phyloP scores from a whole-genome alignment of 2,888 invertebrate genomes.

The Diaprepes abbreviatus region DNA sequence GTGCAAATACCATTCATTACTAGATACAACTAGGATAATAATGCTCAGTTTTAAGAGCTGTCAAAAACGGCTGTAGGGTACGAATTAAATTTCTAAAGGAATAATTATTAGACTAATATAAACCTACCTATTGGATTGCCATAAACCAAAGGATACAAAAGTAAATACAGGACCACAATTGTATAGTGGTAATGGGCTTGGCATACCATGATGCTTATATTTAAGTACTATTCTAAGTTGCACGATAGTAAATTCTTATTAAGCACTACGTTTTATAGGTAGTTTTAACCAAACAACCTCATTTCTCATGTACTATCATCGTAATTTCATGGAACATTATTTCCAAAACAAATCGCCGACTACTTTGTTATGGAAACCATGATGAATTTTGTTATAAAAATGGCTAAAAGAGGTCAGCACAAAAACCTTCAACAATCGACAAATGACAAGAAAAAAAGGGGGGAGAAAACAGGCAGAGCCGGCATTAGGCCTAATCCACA shows the following conservation, averaged over 20 bases:
- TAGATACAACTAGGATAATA: too few species aligned
- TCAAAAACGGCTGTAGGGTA: neutral
- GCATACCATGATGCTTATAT: conserved; percentile 66
- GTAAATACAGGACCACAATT: conserved; percentile 60
- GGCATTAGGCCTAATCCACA: too few species aligned
- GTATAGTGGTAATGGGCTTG: conserved; percentile 64
- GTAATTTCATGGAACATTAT: conserved; percentile 54
- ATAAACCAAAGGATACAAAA: conserved; percentile 56
- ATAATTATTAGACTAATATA: conserved; percentile 17
- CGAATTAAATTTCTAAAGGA: neutral
- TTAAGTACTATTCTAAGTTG: conserved; percentile 53
- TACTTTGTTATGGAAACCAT: conserved; percentile 61
- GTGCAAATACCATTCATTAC: too few species aligned
- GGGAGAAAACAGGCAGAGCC: too few species aligned
- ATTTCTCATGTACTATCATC: conserved; percentile 56
- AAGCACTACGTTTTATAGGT: conserved; percentile 55
- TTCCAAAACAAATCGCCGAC: conserved; percentile 60
- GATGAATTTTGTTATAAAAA: conserved; percentile 53
- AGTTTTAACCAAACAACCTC: conserved; percentile 54
- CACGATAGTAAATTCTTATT: conserved; percentile 48
- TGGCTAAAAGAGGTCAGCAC: conserved; percentile 25
- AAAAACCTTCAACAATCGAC: neutral
- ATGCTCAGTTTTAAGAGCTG: neutral
- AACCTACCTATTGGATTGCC: conserved; percentile 63
- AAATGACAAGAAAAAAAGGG: conserved; percentile 1